Base-by-base conservation (phyloP, 2,888 invertebrate genomes). In the Magallana nippona region DNA sequence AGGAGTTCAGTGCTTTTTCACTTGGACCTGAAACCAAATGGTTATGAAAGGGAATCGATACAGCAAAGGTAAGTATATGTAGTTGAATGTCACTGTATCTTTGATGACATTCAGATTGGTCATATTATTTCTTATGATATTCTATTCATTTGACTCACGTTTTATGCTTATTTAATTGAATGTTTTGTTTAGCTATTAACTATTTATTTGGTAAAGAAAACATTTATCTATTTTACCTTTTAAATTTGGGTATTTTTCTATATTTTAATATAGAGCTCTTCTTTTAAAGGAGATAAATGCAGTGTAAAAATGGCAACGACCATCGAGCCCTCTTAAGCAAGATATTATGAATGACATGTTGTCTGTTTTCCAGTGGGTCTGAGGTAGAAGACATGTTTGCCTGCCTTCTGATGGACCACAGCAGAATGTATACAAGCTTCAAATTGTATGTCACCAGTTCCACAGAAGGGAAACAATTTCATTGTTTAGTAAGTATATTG, bases 351-450 rank as follows among this genome's bases (percentile, higher is more conserved):
- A n/a, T n/a, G n/a, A n/a, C n/a, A n/a, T n/a, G 44, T 44, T 44
- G 0, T 44, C 44, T 32, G 2, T 32, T 71, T 27, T 71, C 32
- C 27, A 71, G 71, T 15, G 86, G 86, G 1, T 10, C 19, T 3
- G 79, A 85, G 55, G 71, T 83, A 55, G 90, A 91, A 77, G 83
- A 84, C 10, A 91, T 90, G 79, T 88, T 91, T 79, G 88, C 89
- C 27, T 82, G 84, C 60, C 78, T 92, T n/a, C 80, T 92, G 0
- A 86, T 85, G 32, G 91, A 92, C 78, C 91, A 92, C 85, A 91
- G 92, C 85, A 89, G 87, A 55, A 78, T 86, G 13, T 92, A 89
- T 85, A 91, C 91, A 32, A 91, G 92, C 81, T 92, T 89, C 84
- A 85, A 91, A 55, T 91, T 92, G 85, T 88, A 92, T 19, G 81